These are phyloP conservation scores for Caenorhabditis drosophilae DNA, from an alignment of 2,888 invertebrate species.

Conservation along the genomic window DNA sequence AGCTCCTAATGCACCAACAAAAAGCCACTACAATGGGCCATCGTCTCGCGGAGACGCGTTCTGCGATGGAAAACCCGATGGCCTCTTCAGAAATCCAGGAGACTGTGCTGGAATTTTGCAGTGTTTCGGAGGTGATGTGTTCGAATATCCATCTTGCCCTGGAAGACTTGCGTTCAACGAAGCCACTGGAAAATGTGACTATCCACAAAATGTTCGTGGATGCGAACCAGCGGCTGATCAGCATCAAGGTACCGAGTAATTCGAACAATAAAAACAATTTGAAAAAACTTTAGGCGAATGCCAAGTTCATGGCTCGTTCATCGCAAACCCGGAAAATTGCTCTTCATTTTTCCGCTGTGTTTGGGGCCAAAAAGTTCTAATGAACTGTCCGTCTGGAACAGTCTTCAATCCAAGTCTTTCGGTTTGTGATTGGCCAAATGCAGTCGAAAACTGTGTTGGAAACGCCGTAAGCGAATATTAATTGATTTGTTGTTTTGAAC, in stretches of 20 bases:
- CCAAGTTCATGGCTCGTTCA: constrained; percentile 51
- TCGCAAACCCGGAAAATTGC: constrained; percentile 49
- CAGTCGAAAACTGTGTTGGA: constrained; percentile 43
- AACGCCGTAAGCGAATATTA: constrained; percentile 22
- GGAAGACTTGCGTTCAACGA: constrained; percentile 60
- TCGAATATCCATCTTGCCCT: constrained; percentile 57
- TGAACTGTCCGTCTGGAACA: constrained; percentile 57
- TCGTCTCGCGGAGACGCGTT: constrained; percentile 8
- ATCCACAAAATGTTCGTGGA: constrained; percentile 51
- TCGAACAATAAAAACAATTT: neutral
- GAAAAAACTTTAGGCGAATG: constrained; percentile 15
- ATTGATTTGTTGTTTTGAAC: constrained; percentile 21
- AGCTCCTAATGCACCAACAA: constrained; percentile 8
- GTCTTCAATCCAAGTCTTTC: constrained; percentile 61
- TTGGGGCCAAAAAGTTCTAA: constrained; percentile 50
- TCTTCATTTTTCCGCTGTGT: constrained; percentile 62
- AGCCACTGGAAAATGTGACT: constrained; percentile 54
- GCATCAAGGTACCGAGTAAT: neutral
- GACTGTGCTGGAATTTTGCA: constrained; percentile 56
- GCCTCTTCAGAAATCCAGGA: constrained; percentile 56
- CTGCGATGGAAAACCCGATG: constrained; percentile 51
- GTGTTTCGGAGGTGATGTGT: constrained; percentile 57
- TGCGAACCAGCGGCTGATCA: constrained; percentile 20
- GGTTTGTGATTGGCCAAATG: constrained; percentile 60
- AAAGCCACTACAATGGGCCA: constrained; percentile 12